These are phyloP conservation scores for Frankliniella intonsa DNA, from an alignment of 2,888 invertebrate genomes.

Conservation along the genomic window DNA sequence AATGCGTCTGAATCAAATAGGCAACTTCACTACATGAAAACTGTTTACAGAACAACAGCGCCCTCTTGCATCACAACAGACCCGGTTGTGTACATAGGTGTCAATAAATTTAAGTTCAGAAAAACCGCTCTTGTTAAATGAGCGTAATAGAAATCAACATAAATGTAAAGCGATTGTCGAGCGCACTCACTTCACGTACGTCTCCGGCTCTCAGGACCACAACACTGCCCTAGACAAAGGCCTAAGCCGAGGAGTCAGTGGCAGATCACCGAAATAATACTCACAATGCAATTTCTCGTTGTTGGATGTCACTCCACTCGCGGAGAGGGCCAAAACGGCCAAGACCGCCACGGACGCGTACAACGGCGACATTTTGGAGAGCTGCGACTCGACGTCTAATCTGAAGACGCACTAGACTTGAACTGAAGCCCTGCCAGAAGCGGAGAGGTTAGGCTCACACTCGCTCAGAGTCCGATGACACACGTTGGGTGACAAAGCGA, in stretches of 20 bases:
- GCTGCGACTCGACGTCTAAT: too few species aligned
- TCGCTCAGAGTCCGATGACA: not conserved
- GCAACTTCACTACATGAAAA: not conserved
- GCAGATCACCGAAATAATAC: not conserved
- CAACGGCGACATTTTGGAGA: not conserved
- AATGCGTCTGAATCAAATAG: not conserved
- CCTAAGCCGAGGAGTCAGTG: too few species aligned
- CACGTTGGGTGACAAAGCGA: conserved; percentile 16
- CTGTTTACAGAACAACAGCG: not conserved
- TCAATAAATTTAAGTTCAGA: too few species aligned
- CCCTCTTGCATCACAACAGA: too few species aligned
- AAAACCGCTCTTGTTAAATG: too few species aligned
- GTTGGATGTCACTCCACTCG: conserved; percentile 26
- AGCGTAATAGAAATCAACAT: too few species aligned
- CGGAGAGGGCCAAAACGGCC: conserved; percentile 29
- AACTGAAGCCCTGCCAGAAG: conserved; percentile 9
- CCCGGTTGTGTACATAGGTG: too few species aligned
- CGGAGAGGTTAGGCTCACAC: not conserved
- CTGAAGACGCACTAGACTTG: too few species aligned
- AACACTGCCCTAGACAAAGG: too few species aligned
- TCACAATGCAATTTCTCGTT: conserved; percentile 7
- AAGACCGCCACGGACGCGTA: conserved; percentile 22
- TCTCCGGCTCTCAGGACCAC: too few species aligned
- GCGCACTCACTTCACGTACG: too few species aligned
- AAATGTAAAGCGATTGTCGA: too few species aligned